Conservation (phyloP, 1,140 invertebrate species). For the Drosophila eugracilis region DNA sequence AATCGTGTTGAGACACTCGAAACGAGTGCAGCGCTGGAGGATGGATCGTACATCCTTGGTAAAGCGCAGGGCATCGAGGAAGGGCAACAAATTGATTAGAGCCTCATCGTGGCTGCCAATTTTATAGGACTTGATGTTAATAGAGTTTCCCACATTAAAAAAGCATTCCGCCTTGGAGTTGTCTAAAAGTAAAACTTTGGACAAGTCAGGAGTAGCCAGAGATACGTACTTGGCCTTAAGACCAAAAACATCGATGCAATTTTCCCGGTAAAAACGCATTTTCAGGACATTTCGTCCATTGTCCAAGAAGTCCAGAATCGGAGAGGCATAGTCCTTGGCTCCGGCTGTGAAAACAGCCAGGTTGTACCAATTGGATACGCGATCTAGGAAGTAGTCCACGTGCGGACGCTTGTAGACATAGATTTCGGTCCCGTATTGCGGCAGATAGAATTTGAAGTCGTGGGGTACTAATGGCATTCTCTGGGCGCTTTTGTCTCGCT, state of each 20-base stretch:
- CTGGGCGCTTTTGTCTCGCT: rapidly evolving
- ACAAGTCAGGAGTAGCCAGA: conserved; percentile 6
- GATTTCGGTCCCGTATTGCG: background rate
- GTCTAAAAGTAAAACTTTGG: conserved; percentile 44
- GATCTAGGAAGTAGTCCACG: conserved; percentile 54
- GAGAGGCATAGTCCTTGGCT: conserved; percentile 26
- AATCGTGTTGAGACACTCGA: background rate
- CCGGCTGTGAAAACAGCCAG: conserved; percentile 45
- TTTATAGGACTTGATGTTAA: conserved; percentile 34
- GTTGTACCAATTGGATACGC: conserved; percentile 59
- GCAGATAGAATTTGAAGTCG: conserved; percentile 29
- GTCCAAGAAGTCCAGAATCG: conserved; percentile 50
- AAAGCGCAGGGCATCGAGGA: conserved; percentile 59
- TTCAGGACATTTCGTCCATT: conserved; percentile 28
- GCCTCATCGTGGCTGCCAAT: conserved; percentile 20
- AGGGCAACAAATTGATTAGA: conserved; percentile 48
- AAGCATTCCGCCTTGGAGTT: conserved; percentile 34
- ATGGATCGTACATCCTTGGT: conserved; percentile 51
- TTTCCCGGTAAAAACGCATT: conserved; percentile 30
- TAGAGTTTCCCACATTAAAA: conserved; percentile 45
- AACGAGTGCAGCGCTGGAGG: conserved; percentile 16
- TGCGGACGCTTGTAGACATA: conserved; percentile 57
- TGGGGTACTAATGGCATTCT: background rate
- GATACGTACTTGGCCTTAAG: conserved; percentile 33
- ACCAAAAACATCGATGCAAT: conserved; percentile 38